Conservation (phyloP, 2,888 invertebrate genomes). For the Sialis lutaria region DNA sequence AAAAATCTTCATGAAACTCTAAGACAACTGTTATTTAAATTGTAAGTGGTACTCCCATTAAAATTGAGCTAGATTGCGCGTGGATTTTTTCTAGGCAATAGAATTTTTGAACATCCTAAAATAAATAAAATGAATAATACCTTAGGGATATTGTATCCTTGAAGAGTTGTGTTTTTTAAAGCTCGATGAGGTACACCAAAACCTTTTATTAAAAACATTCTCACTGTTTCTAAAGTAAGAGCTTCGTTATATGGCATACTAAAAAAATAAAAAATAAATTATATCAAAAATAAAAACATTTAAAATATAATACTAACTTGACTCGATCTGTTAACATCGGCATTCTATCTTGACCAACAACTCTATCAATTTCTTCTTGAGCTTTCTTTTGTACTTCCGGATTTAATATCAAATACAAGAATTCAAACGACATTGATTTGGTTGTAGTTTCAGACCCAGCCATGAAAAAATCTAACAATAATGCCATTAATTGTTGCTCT, state of each 20-base stretch:
- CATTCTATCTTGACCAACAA: constrained; percentile 47
- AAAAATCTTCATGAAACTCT: too few species aligned
- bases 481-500: constrained; percentile 59
- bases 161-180: constrained; percentile 46
- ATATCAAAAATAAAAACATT: constrained; percentile 2
- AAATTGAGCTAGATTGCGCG: too few species aligned
- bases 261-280: constrained; percentile 15
- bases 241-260: constrained; percentile 72
- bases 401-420: constrained; percentile 52
- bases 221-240: constrained; percentile 54
- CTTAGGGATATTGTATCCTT: constrained; percentile 61
- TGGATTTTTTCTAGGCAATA: too few species aligned
- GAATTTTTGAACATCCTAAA: too few species aligned
- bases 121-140: constrained; percentile 16
- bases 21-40: too few species aligned
- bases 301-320: constrained; percentile 46
- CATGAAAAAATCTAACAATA: constrained; percentile 73
- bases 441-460: constrained; percentile 77
- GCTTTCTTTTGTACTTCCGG: constrained; percentile 57
- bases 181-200: constrained; percentile 70
- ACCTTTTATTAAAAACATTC: constrained; percentile 64
- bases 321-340: constrained; percentile 54
- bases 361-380: constrained; percentile 58
- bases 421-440: constrained; percentile 60
- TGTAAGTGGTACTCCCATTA: too few species aligned